Percentiles rank a stretch among this genome's conserved stretches.
Evolutionary conservation across 2,797 vertebrate genomes (phyloP).

Genomic region (Tokudaia muenninki): DNA sequence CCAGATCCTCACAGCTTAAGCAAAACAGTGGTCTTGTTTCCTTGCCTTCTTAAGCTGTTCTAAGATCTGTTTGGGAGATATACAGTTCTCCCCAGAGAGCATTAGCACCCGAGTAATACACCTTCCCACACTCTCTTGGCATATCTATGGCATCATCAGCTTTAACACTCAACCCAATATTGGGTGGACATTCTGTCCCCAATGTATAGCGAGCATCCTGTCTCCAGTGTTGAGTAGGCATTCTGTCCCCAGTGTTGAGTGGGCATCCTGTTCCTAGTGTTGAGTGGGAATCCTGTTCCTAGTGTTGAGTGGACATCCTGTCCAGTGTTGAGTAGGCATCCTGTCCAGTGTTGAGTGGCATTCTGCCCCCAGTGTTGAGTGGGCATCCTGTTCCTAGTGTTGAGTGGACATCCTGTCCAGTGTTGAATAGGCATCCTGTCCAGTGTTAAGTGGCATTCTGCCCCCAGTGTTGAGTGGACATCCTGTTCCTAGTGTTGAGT

Average conservation of each 20-base stretch:
- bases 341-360: not conserved
- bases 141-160: not conserved
- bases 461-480: no score
- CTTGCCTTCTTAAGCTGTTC: not conserved
- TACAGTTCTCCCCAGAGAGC: not conserved
- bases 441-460: no score
- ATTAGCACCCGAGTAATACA: not conserved
- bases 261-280: not conserved
- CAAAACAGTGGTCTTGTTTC: not conserved
- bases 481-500: no score
- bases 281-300: not conserved
- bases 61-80: not conserved
- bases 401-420: not conserved
- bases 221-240: not conserved
- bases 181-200: not conserved
- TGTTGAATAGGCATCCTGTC: no score
- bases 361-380: not conserved
- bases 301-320: not conserved
- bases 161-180: not conserved
- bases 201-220: not conserved
- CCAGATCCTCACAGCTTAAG: not conserved
- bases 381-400: not conserved
- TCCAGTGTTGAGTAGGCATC: not conserved
- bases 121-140: not conserved
- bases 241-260: not conserved